These are phyloP conservation scores for Caenorhabditis sp. DNA, from an alignment of 2,888 invertebrate genomes.

Conservation along the genomic window DNA sequence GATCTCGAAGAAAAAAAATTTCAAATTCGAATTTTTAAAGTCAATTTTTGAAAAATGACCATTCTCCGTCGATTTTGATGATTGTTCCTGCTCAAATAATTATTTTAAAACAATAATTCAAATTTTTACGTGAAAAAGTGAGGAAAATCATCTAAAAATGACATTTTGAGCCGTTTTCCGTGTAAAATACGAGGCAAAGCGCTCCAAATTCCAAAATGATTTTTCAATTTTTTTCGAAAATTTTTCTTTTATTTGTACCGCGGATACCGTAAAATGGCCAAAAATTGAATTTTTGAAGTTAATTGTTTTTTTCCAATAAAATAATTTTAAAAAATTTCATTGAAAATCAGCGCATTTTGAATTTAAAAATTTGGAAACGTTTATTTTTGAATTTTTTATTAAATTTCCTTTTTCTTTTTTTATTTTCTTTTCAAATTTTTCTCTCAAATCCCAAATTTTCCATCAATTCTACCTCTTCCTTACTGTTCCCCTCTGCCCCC, in stretches of 20 bases:
- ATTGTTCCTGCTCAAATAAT: not conserved
- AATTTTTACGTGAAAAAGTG: not conserved
- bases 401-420: too few species aligned
- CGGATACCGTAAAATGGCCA: too few species aligned
- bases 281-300: not conserved
- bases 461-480: too few species aligned
- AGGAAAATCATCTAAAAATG: too few species aligned
- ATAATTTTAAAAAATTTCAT: not conserved
- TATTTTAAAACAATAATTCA: not conserved
- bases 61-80: constrained; percentile 24
- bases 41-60: not conserved
- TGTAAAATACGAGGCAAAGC: too few species aligned
- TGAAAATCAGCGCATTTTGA: too few species aligned
- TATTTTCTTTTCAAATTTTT: not conserved
- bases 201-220: not conserved
- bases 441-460: not conserved
- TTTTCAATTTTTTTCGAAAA: not conserved
- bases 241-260: not conserved
- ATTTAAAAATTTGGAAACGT: too few species aligned
- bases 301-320: too few species aligned
- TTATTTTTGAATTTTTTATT: too few species aligned
- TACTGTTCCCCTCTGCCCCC: constrained; percentile 13
- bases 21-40: not conserved
- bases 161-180: not conserved
- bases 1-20: too few species aligned